Base-by-base conservation (phyloP, 2,888 invertebrate species). In the Lutraria lutraria region DNA sequence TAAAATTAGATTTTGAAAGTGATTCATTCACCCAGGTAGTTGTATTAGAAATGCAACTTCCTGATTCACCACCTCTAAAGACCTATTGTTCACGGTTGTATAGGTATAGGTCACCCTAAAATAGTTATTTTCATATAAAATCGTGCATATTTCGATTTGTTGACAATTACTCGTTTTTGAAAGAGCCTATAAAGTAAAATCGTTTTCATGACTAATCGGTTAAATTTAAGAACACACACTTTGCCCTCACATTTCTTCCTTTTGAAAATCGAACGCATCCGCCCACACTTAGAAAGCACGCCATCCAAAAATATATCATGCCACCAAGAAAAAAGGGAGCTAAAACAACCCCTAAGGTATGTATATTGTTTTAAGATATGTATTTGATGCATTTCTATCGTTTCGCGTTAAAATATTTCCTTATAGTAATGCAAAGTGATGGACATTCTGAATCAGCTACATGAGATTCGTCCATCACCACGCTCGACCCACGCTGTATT, bases 261-360 rank as follows among this genome's bases (percentile, higher is more conserved):
- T 76, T 76, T 31, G 34, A 76, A 76, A 34, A 76, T 76, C 76
- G 76, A 76, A 34, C 76, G 31, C 76, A 76, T 15, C 34, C 76
- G 76, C 76, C 76, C 76, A 52, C n/a, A 19, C 84, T 12, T 19
- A 19, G 16, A 0, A 53, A 19, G 53, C 25, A 54, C 81, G 81
- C 54, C 53, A 81, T 54, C 81, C 31, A 15, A 81, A n/a, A 72
- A 52, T 54, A 72, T 31, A 84, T 43, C 25, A 84, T 84, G 84
- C 84, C 84, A 54, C 84, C 72, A 72, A 63, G 21, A 52, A 84
- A 84, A 84, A 68, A 63, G 43, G 84, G 84, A 16, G 81, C 52
- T 52, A 84, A 84, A 76, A 76, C 84, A 31, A 52, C 84, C 0
- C 53, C 84, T 29, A 72, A 53, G 54, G 84, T 84, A 76, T 72